phyloP scores from a whole-genome alignment of 2,888 invertebrate genomes.

The Nasonia oneida region DNA sequence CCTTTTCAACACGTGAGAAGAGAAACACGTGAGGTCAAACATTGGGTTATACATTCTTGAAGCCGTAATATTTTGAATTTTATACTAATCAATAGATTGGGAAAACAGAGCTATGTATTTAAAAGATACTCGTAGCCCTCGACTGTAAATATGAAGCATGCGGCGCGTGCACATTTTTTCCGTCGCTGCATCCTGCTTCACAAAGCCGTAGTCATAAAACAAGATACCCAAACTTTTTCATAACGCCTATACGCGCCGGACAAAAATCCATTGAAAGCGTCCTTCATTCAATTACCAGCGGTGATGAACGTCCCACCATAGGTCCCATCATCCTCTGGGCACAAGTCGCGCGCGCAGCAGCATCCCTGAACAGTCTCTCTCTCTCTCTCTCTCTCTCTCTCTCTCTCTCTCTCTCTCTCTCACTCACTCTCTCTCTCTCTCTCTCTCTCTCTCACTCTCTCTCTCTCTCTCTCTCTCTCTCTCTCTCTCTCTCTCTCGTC shows the following conservation, averaged over 20 bases:
- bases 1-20: conserved; percentile 8
- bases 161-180: no score
- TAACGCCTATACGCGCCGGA: no score
- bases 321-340: background rate
- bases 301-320: background rate
- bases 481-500: background rate
- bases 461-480: background rate
- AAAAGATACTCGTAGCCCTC: no score
- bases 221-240: no score
- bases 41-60: background rate
- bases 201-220: no score
- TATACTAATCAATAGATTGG: no score
- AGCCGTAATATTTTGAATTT: background rate
- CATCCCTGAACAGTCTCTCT: background rate
- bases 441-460: no score
- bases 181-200: no score
- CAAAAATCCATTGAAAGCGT: background rate
- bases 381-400: background rate
- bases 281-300: background rate
- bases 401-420: background rate
- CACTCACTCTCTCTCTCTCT: no score
- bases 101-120: no score
- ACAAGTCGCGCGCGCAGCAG: background rate
- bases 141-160: no score
- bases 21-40: conserved; percentile 14